A percentile compares a stretch with the other conserved stretches of the same genome.
phyloP scores from a whole-genome alignment of 2,888 invertebrate species.

The Trissonchulus sp. region DNA sequence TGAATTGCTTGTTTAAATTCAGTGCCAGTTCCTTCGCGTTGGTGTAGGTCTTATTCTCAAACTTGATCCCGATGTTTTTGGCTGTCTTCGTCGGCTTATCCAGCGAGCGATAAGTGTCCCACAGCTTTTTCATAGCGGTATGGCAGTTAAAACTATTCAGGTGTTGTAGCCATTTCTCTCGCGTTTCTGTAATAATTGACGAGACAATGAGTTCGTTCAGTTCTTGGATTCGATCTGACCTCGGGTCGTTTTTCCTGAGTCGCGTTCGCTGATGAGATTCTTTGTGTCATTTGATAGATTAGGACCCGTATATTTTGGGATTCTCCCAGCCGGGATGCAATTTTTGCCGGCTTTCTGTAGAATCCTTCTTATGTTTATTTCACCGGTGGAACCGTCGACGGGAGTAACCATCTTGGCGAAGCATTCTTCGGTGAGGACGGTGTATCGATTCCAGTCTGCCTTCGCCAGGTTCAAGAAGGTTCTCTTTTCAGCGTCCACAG shows the following conservation, averaged over 20 bases:
- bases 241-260: not conserved
- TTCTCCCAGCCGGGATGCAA: not conserved
- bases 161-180: not conserved
- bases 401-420: not conserved
- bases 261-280: not conserved
- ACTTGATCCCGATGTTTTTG: constrained; percentile 5
- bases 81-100: not conserved
- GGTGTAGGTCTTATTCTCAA: constrained; percentile 6
- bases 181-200: not conserved
- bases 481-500: not conserved
- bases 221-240: not conserved
- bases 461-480: constrained; percentile 9
- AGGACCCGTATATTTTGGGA: not conserved
- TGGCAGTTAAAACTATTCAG: not conserved
- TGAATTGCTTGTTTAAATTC: not conserved
- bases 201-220: not conserved
- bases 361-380: no score
- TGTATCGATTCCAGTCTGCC: no score
- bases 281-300: no score
- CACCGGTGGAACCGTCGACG: no score
- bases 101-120: constrained; percentile 1
- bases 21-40: not conserved
- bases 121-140: not conserved
- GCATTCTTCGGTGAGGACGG: not conserved
- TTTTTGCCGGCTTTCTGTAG: no score